Conservation (phyloP, 2,888 invertebrate species). For the Xylocampa areola region DNA sequence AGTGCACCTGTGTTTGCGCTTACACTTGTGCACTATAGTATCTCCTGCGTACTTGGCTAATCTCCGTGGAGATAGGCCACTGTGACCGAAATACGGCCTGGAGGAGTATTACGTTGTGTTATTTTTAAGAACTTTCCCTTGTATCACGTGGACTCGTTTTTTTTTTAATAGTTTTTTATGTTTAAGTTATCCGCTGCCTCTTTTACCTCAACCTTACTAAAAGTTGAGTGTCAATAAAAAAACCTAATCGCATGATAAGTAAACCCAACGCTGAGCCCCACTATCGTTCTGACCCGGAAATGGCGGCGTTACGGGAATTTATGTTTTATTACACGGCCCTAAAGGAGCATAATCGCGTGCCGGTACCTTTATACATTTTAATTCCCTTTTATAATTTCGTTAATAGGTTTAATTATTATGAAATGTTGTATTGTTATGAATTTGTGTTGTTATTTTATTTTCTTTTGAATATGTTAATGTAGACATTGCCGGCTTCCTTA, state of each 20-base stretch:
- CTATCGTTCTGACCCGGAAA: constrained; percentile 31
- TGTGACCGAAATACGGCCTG: too few species aligned
- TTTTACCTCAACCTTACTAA: constrained; percentile 5
- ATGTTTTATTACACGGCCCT: constrained; percentile 10
- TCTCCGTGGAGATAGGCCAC: too few species aligned
- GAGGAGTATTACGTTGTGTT: too few species aligned
- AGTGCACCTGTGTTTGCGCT: too few species aligned
- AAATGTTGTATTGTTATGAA: constrained; percentile 7
- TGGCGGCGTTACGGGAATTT: constrained; percentile 13
- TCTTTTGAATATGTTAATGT: constrained; percentile 1
- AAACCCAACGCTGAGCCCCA: constrained; percentile 15
- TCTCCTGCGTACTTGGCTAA: too few species aligned
- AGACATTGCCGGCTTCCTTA: not conserved
- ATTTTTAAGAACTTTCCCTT: too few species aligned
- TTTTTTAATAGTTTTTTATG: too few species aligned
- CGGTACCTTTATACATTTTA: constrained; percentile 16
- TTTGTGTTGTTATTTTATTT: not conserved
- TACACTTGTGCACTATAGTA: too few species aligned
- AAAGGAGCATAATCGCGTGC: constrained; percentile 34
- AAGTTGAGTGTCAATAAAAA: constrained; percentile 30
- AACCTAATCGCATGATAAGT: constrained; percentile 34
- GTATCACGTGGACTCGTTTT: too few species aligned
- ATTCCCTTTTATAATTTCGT: constrained; percentile 33
- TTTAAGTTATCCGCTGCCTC: constrained; percentile 35
- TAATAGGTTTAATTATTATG: constrained; percentile 18